Conservation (phyloP, 2,113 vertebrate genomes). For the Sylvia atricapilla region DNA sequence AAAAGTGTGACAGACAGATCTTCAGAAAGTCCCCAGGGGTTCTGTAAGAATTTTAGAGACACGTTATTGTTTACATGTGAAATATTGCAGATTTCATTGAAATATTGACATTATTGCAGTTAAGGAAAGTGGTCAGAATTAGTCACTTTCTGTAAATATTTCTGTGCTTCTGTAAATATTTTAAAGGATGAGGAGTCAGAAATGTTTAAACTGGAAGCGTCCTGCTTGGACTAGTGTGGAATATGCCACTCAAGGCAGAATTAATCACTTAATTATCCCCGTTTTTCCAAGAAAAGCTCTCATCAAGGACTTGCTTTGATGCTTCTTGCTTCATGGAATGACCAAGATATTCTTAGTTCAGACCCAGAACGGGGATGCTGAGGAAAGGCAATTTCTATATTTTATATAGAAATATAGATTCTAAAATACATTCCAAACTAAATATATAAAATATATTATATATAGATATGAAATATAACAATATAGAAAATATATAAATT, state of each 20-base stretch:
- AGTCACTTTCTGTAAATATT: not conserved
- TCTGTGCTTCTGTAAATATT: not conserved
- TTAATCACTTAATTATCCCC: not conserved
- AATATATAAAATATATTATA: too few relatives aligned
- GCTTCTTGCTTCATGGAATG: not conserved
- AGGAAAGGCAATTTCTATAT: not conserved
- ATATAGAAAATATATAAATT: too few relatives aligned
- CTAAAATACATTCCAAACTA: too few relatives aligned
- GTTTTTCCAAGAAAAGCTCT: not conserved
- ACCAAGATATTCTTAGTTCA: not conserved
- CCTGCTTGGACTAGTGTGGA: not conserved
- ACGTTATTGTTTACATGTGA: not conserved
- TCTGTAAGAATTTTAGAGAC: not conserved
- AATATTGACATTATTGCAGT: too few relatives aligned
- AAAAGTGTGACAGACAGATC: not conserved
- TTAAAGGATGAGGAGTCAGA: not conserved
- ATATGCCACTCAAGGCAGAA: not conserved
- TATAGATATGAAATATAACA: too few relatives aligned
- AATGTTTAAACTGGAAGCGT: not conserved
- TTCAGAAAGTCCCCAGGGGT: not conserved
- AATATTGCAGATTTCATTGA: not conserved
- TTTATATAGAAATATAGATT: too few relatives aligned
- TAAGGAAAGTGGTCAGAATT: not conserved
- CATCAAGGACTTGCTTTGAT: not conserved
- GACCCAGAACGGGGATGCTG: not conserved